Evolutionary conservation across 37 sponge, comb jelly and placozoan genomes (phyloP).

Genomic region (Chondrosia reniformis): DNA sequence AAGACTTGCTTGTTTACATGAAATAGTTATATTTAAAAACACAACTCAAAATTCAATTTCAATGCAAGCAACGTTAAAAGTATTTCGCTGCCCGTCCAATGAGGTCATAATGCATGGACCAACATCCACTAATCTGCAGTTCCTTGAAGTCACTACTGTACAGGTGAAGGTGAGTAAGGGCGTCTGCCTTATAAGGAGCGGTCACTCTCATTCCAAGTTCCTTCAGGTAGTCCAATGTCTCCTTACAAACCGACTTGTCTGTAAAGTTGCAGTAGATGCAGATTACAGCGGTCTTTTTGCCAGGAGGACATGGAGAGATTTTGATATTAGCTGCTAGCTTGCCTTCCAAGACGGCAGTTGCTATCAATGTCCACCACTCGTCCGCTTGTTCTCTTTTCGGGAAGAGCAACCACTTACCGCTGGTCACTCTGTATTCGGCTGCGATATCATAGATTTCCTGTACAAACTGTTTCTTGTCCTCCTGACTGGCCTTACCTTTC

Average conservation of each 20-base stretch:
- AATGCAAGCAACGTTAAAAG: too few relatives aligned
- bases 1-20: too few relatives aligned
- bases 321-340: background rate
- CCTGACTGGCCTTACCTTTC: background rate
- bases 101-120: background rate
- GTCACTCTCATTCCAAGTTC: background rate
- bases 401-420: background rate
- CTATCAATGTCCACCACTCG: background rate
- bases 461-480: conserved; percentile 1
- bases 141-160: background rate
- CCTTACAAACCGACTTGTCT: background rate
- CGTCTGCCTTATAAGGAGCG: background rate
- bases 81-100: background rate
- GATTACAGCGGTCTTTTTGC: background rate
- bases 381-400: background rate
- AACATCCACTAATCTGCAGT: conserved; percentile 3
- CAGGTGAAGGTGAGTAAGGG: background rate
- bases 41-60: too few relatives aligned
- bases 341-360: background rate
- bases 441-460: background rate
- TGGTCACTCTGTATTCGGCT: background rate
- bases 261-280: background rate
- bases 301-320: background rate
- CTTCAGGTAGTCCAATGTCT: background rate
- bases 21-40: too few relatives aligned